Base-by-base conservation (phyloP, 2,797 vertebrate genomes). In the Propithecus perrieri region DNA sequence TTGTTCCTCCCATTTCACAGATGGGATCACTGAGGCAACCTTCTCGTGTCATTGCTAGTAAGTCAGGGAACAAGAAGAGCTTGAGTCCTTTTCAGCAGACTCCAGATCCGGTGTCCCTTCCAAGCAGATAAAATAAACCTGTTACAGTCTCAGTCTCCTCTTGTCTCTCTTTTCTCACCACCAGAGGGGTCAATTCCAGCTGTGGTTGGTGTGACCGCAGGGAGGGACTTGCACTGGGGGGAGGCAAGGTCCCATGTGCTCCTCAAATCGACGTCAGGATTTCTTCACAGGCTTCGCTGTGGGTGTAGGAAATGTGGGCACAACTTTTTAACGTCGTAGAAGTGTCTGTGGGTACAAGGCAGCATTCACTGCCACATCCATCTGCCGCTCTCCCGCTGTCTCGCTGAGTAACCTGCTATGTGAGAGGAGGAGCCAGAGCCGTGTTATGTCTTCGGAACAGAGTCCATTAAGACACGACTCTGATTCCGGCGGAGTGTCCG, bases 331-430 rank as follows among this genome's bases (percentile, higher is more conserved):
- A 71, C 67, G 85, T 74, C 92, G 81, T 33, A 15, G 35, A 48
- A 88, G 74, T 63, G 69, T 65, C 88, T 91, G 94, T 95, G 96
- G 96, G 90, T 74, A 79, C 92, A 75, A 7, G 71, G 91, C 75
- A 92, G 90, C 65, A 81, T 63, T 95, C 53, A n/a, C 67, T 92
- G 96, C 85, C 84, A 28, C 50, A 26, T 61, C 94, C 95, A 72
- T 94, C 93, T 97, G 95, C 78, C 30, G 14, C 43, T 79, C 72
- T 89, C 48, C 59, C 76, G 91, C 71, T n/a, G 5, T 71, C 65
- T 89, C 11, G 1, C 90, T 95, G 97, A 95, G 76, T 57, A 94
- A 95, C 74, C 61, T 95, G 93, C 74, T 63, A 41, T 80, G 59
- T 48, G 78, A 78, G 53, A 84, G 2, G 41, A 26, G 69, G 94